Conservation (phyloP, 2,797 vertebrate genomes). For the Catharus ustulatus region DNA sequence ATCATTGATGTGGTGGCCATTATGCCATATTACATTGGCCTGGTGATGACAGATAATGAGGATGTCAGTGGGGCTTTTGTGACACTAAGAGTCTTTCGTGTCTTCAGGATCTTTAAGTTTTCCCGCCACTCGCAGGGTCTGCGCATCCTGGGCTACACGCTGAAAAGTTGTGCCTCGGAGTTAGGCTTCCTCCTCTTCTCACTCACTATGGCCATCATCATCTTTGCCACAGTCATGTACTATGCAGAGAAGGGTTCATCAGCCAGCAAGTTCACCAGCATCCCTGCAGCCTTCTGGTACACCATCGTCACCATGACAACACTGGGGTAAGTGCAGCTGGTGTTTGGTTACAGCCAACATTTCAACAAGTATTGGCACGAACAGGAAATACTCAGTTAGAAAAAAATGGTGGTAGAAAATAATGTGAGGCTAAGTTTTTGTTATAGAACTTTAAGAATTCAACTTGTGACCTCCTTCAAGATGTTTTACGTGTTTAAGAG, state of each 20-base stretch:
- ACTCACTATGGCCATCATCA: slow-evolving; percentile 97
- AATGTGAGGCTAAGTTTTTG: neutral
- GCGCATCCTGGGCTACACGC: slow-evolving; percentile 92
- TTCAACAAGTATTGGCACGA: neutral
- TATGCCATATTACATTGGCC: slow-evolving; percentile 95
- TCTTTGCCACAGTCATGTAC: slow-evolving; percentile 97
- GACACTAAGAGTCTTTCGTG: slow-evolving; percentile 93
- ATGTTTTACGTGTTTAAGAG: neutral
- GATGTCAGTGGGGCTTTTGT: slow-evolving; percentile 97
- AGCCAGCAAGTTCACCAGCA: slow-evolving; percentile 95
- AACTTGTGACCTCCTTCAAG: neutral
- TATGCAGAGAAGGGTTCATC: slow-evolving; percentile 95
- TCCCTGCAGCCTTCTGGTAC: slow-evolving; percentile 98
- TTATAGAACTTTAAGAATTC: neutral
- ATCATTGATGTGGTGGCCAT: slow-evolving; percentile 98
- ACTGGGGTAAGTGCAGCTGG: slow-evolving; percentile 87
- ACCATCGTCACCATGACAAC: slow-evolving; percentile 99
- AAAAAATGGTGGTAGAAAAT: neutral
- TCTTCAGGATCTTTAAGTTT: slow-evolving; percentile 98
- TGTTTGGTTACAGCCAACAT: slow-evolving; percentile 27
- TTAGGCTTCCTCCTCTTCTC: slow-evolving; percentile 96
- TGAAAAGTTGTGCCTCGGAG: slow-evolving; percentile 96
- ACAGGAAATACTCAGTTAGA: neutral
- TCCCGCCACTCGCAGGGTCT: slow-evolving; percentile 96
- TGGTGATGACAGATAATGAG: slow-evolving; percentile 97